Base-by-base conservation (phyloP, 1,140 invertebrate species). In the Zelostemma sp. region DNA sequence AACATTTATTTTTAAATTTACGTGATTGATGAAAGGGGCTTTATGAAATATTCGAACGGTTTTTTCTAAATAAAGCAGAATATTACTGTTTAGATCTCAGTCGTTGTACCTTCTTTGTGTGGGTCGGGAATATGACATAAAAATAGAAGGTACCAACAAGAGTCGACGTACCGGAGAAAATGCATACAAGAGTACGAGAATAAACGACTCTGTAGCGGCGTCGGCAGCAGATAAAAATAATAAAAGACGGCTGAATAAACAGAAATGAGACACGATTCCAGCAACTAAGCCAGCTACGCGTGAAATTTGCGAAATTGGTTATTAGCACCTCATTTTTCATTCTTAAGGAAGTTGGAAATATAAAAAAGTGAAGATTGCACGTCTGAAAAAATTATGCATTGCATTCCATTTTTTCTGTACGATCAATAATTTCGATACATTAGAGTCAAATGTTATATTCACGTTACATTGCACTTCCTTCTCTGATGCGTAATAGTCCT, bases 381-480 rank as follows among this genome's bases (percentile, higher is more conserved):
- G 5, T 40, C 3, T 12, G 3, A 40, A 40, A 12, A 28, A 28
- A 28, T 8, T 17, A 12, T 50, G 49, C 21, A 21, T 64, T 60
- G 53, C 9, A 40, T 1, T 72, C 38, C 18, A 68, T 62, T 64
- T 72, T 65, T 28, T 4, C 25, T 8, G 25, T 4, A 8, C 3
- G 25, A 28, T 4, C 25, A 28, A 28, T 28, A 4, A 28, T 28
- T 28, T 28, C 3, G 25, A 28, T 28, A 3, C 25, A 8, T 8
- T 28, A n/a, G n/a, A n/a, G n/a, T n/a, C n/a, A n/a, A n/a, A n/a
- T n/a, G n/a, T n/a, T n/a, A n/a, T n/a, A n/a, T 28, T 28, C 3
- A 28, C 48, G 57, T 65, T 67, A 76, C 63, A 72, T 74, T 61
- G 47, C 55, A 77, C 78, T 82, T 83, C 81, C 78, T 35, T 79